Percentiles rank a stretch among this genome's conserved stretches.
Evolutionary conservation across 2,888 invertebrate genomes (phyloP).

Genomic region (Latrodectus hesperus): DNA sequence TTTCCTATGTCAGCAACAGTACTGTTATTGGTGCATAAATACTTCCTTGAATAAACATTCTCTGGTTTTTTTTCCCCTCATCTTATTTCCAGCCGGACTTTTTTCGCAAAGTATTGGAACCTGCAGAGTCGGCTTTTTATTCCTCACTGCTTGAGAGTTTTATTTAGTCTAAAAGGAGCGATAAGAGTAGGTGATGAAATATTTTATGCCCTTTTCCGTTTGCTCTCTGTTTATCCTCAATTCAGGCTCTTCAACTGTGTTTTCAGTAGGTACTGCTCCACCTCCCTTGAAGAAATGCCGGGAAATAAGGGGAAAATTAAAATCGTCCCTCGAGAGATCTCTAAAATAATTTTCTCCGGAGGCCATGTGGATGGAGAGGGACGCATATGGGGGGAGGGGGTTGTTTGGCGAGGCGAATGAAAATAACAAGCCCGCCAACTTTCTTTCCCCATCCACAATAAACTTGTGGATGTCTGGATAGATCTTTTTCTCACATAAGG

Average conservation of each 20-base stretch:
- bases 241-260: not conserved
- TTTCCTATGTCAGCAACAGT: too few relatives aligned
- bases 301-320: not conserved
- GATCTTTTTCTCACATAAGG: slow-evolving; percentile 3
- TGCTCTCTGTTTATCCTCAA: not conserved
- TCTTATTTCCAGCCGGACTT: too few relatives aligned
- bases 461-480: not conserved
- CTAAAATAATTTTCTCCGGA: slow-evolving; percentile 3
- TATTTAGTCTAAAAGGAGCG: not conserved
- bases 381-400: not conserved
- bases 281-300: not conserved
- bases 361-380: not conserved
- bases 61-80: too few relatives aligned
- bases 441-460: not conserved
- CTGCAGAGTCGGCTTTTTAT: too few relatives aligned
- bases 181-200: not conserved
- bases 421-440: slow-evolving; percentile 16
- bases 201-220: not conserved
- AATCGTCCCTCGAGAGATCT: not conserved
- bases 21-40: too few relatives aligned
- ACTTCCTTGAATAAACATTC: too few relatives aligned
- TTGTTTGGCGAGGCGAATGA: slow-evolving; percentile 12
- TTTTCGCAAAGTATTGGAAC: too few relatives aligned
- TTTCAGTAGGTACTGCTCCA: not conserved
- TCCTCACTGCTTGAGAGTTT: not conserved